phyloP scores from a whole-genome alignment of 2,113 vertebrate genomes.

The Platanista minor region DNA sequence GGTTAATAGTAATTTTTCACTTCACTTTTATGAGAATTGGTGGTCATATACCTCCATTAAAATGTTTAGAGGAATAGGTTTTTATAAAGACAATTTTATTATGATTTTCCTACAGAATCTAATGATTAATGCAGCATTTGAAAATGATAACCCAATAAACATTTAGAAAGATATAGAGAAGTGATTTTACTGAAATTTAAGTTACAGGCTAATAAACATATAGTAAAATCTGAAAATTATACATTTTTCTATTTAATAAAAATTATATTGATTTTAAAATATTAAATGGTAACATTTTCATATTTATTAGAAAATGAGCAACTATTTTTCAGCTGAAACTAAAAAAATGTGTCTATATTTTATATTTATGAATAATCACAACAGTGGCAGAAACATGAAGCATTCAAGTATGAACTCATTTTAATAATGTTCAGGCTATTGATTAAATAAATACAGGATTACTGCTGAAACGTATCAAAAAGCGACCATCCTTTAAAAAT shows the following conservation, averaged over 20 bases:
- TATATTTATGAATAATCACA: slow-evolving; percentile 11
- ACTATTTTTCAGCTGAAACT: neutral
- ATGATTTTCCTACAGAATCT: neutral
- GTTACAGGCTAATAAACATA: neutral
- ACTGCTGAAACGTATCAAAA: slow-evolving; percentile 50
- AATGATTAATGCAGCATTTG: neutral
- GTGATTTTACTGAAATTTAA: neutral
- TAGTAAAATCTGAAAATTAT: neutral
- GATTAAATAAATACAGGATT: slow-evolving; percentile 45
- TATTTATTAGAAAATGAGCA: neutral
- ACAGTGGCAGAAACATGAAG: neutral
- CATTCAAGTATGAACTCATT: slow-evolving; percentile 21
- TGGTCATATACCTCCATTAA: neutral
- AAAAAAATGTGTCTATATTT: slow-evolving; percentile 11
- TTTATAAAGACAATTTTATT: neutral
- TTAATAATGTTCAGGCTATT: slow-evolving; percentile 24
- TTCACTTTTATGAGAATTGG: neutral
- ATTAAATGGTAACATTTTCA: neutral
- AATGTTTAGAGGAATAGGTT: neutral
- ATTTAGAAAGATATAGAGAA: neutral
- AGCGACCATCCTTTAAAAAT: neutral
- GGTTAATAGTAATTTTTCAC: neutral
- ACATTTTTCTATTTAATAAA: neutral
- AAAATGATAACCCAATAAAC: neutral
- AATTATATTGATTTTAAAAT: neutral